A percentile compares a stretch with the other conserved stretches of the same genome.
phyloP scores from a whole-genome alignment of 1,140 invertebrate genomes.

The Saccostrea cuccullata region DNA sequence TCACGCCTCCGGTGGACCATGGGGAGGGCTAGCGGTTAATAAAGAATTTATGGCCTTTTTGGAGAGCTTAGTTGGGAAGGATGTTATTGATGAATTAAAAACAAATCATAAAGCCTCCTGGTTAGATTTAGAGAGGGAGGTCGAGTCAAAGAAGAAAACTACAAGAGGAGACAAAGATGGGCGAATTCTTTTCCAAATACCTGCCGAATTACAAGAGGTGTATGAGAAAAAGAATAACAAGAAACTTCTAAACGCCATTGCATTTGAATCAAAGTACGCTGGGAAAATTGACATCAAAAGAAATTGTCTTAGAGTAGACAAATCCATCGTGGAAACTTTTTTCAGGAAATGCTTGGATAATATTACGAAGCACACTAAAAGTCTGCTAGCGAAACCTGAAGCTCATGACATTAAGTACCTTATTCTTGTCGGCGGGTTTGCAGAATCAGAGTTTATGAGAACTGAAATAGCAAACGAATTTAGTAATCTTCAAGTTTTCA shows the following conservation, averaged over 20 bases:
- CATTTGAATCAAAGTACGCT: conserved; percentile 24
- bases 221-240: neutral
- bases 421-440: conserved; percentile 48
- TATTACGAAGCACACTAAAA: conserved; percentile 13
- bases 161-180: neutral
- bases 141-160: conserved; percentile 46
- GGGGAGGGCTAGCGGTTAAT: conserved; percentile 37
- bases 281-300: conserved; percentile 29
- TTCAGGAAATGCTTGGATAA: neutral
- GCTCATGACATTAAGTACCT: neutral
- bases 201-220: neutral
- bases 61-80: conserved; percentile 36
- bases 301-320: conserved; percentile 2
- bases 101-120: conserved; percentile 57
- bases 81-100: conserved; percentile 65
- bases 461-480: neutral
- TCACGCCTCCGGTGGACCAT: neutral
- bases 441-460: conserved; percentile 44
- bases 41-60: conserved; percentile 19
- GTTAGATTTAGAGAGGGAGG: conserved; percentile 51
- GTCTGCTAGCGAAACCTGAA: neutral
- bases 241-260: neutral
- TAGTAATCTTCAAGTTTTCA: neutral
- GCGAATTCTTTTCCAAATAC: conserved; percentile 27
- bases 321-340: conserved; percentile 24